Evolutionary conservation across 2,888 invertebrate species (phyloP).

Genomic region (Stegophylla sp.): DNA sequence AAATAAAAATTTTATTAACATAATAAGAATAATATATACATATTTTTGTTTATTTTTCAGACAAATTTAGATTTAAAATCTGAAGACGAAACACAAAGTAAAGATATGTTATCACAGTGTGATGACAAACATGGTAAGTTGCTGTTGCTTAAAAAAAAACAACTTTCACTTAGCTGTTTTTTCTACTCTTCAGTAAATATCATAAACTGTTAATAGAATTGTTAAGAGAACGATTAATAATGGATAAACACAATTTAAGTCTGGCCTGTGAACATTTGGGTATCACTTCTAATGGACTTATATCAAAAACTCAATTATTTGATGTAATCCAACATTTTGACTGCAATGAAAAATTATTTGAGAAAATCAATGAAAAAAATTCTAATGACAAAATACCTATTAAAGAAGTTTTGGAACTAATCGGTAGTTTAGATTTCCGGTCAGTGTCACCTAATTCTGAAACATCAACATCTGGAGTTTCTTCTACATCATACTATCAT

Average conservation of each 20-base stretch:
- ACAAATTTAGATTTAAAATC: conserved; percentile 29
- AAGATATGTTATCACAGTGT: conserved; percentile 32
- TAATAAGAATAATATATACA: too few relatives aligned
- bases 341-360: conserved; percentile 52
- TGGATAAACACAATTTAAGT: conserved; percentile 55
- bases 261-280: conserved; percentile 49
- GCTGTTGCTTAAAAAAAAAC: neutral
- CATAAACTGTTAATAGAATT: conserved; percentile 1
- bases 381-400: conserved; percentile 45
- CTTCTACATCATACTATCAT: conserved; percentile 54
- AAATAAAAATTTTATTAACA: too few relatives aligned
- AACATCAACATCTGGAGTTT: conserved; percentile 56
- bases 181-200: neutral
- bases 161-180: neutral
- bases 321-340: conserved; percentile 47
- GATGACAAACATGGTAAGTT: conserved; percentile 46
- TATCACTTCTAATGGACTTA: conserved; percentile 45
- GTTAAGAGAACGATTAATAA: conserved; percentile 40
- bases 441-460: conserved; percentile 54
- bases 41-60: conserved; percentile 8
- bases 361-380: conserved; percentile 52
- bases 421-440: conserved; percentile 24
- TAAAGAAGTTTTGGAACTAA: conserved; percentile 53
- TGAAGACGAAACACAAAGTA: conserved; percentile 12
- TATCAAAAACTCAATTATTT: conserved; percentile 50